Base-by-base conservation (phyloP, 2,797 vertebrate genomes). In the Zenarchopterus dispar region DNA sequence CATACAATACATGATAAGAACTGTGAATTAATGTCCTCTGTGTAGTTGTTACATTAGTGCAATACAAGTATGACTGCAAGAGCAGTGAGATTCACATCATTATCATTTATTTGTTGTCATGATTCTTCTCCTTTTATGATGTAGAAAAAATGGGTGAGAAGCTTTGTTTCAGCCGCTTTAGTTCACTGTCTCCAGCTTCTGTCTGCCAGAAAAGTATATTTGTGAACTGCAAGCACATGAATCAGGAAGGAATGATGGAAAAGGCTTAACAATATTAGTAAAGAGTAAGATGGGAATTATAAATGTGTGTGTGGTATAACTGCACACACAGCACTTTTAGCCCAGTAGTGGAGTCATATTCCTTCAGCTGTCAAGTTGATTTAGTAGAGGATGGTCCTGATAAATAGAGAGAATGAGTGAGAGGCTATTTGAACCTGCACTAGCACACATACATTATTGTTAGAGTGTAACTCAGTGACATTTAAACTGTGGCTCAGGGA, bases 281-380 rank as follows among this genome's bases (percentile, higher is more conserved):
- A 88, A 77, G 70, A 68, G 46, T 82, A 80, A 88, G 82, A 89
- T 81, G 49, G 78, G 62, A 45, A 56, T 81, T 87, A 77, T 84
- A 79, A 76, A 81, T 58, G 79, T 69, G 66, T 70, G 56, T 70
- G 63, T 70, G 49, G 59, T 70, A 42, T 65, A 71, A 68, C 60
- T 88, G 77, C 84, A 73, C 73, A 86, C 81, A 74, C 84, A 89
- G 84, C 89, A 86, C 67, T 85, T 85, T 77, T 54, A 68, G 56
- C 48, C 39, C 53, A 67, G 67, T 75, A 75, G 83, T 80, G 69
- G 48, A 72, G 9, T 36, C 33, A 36, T 36, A 36, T 11, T 36
- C 33, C 33, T 13, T 36, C 11, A 36, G 11, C 33, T 36, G 33
- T 36, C 33, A 36, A 5, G 33, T 11, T 75, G 72, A 84, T 78